Conservation (phyloP, 1,140 invertebrate genomes). For the Drosophila sulfurigaster region DNA sequence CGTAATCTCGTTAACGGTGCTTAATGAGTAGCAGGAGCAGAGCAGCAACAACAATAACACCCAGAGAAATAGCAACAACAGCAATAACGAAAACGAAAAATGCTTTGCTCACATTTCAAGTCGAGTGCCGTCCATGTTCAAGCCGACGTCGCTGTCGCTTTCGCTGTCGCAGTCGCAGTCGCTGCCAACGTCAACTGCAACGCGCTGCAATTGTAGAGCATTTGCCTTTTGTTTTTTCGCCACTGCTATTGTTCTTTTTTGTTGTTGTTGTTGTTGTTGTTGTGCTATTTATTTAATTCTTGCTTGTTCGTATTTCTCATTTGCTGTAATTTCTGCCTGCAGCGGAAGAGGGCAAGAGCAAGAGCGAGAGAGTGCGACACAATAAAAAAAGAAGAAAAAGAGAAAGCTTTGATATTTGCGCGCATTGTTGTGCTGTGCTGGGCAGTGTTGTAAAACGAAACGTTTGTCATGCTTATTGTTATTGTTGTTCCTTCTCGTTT, state of each 20-base stretch:
- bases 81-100: constrained; percentile 18
- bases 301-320: constrained; percentile 63
- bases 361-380: constrained; percentile 2
- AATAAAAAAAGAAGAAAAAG: not conserved
- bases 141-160: not conserved
- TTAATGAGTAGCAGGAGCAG: too few relatives aligned
- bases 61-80: not conserved
- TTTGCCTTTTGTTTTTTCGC: constrained; percentile 55
- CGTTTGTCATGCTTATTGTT: not conserved
- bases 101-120: constrained; percentile 35
- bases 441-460: constrained; percentile 24
- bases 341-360: constrained; percentile 3
- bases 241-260: constrained; percentile 17
- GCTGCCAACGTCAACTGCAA: not conserved
- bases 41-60: constrained; percentile 14
- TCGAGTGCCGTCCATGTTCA: constrained; percentile 14
- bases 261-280: constrained; percentile 43
- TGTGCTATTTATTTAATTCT: constrained; percentile 74
- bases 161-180: not conserved
- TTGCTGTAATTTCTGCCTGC: constrained; percentile 67
- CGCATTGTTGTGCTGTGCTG: not conserved
- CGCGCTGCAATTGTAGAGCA: constrained; percentile 34
- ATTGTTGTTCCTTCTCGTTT: not conserved
- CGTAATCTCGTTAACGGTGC: too few relatives aligned
- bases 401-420: constrained; percentile 8